Evolutionary conservation across 2,888 invertebrate species (phyloP), one percentile per base, ranked within the genome.

Genomic region (Anarsia innoxiella): DNA sequence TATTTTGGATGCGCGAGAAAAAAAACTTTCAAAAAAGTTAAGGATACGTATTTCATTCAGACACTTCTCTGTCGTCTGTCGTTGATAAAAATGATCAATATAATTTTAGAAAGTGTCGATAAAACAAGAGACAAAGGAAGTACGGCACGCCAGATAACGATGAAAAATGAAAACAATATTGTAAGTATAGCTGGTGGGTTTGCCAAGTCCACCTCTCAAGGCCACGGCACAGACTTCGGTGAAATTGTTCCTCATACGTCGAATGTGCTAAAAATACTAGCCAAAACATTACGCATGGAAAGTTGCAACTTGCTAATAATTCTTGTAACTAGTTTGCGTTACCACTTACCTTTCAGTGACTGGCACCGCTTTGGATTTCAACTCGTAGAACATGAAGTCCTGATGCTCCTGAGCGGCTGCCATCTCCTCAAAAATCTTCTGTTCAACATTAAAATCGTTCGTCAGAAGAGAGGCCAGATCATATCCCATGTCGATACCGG

Each of bases 401-500:
- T 87, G 87, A 16, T 80, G 76, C 46, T 77, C 78, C 56, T 86
- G 80, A n/a, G 86, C 78, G 13, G 86, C 68, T 29, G 86, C 79
- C 71, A 88, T 85, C 61, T 88, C 87, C 48, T 87, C 85, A 52
- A 87, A 75, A 47, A 80, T 80, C 67, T 73, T 84, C 58, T 80
- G 80, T 56, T 87, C 86, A 51, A 73, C 68, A 56, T 74, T 85
- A 53, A 78, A 82, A 66, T 86, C 86, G 58, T 86, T 87, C 47
- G 83, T 76, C 47, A 87, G 76, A 50, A 88, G 78, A 46, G 88
- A 86, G 42, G 86, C 87, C 57, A 89, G 83, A 78, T 89, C 89
- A 59, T 87, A 89, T 44, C 86, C 88, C 86, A 89, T 86, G 59
- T 89, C 89, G 53, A 89, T 88, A 49, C 89, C 89, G 54, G 89